phyloP scores from a whole-genome alignment of 2,888 invertebrate species.

The Erannis defoliaria region DNA sequence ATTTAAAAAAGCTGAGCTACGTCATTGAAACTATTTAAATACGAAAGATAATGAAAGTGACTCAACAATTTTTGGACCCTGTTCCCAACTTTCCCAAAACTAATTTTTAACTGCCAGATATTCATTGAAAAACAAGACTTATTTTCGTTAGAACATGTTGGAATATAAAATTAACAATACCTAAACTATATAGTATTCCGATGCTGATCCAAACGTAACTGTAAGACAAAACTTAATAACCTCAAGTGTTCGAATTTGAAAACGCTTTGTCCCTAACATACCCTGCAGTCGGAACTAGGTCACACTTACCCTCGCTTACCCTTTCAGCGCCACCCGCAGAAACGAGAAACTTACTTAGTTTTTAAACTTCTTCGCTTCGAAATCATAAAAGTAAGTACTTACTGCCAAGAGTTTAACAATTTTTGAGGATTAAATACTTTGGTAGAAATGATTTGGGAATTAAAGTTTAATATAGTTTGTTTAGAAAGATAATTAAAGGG shows the following conservation, averaged over 20 bases:
- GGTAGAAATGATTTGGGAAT: neutral
- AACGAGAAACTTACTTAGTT: slow-evolving; percentile 23
- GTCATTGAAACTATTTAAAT: too few relatives aligned
- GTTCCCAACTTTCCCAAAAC: too few relatives aligned
- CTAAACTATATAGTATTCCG: too few relatives aligned
- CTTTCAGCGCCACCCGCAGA: slow-evolving; percentile 6
- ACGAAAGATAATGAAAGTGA: too few relatives aligned
- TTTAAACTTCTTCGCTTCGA: slow-evolving; percentile 16
- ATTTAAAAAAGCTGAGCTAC: too few relatives aligned
- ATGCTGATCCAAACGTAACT: slow-evolving; percentile 9
- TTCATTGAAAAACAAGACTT: too few relatives aligned
- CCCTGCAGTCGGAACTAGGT: slow-evolving; percentile 18
- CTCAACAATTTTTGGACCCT: too few relatives aligned
- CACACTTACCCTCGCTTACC: slow-evolving; percentile 16
- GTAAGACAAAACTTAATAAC: neutral
- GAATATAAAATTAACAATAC: too few relatives aligned
- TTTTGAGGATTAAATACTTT: neutral
- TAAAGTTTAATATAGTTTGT: too few relatives aligned
- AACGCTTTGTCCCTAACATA: slow-evolving; percentile 10
- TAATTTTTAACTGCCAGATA: too few relatives aligned
- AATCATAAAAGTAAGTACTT: slow-evolving; percentile 20
- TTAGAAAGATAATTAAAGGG: too few relatives aligned
- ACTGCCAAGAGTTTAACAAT: slow-evolving; percentile 6
- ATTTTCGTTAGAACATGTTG: too few relatives aligned
- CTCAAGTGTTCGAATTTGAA: slow-evolving; percentile 7